Percentiles rank a stretch among this genome's conserved stretches.
phyloP scores from a whole-genome alignment of 2,888 invertebrate genomes.

The Eupithecia subumbrata region DNA sequence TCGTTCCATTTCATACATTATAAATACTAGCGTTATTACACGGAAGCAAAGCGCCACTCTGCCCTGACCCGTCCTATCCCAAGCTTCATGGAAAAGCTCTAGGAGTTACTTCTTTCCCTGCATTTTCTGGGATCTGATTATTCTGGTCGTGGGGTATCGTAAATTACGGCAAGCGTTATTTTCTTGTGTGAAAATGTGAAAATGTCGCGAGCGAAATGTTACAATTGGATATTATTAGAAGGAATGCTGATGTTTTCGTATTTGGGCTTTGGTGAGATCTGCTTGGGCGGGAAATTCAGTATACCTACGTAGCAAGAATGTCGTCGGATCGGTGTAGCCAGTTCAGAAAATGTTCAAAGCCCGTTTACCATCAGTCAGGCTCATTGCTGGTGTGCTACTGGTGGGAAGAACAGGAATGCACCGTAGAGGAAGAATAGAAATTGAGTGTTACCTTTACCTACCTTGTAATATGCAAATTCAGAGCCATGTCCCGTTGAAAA shows the following conservation, averaged over 20 bases:
- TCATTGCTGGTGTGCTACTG: neutral
- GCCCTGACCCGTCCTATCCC: constrained; percentile 28
- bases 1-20: constrained; percentile 43
- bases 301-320: neutral
- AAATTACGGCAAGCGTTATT: constrained; percentile 30
- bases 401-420: neutral
- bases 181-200: constrained; percentile 34
- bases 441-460: neutral
- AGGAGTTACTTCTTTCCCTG: neutral
- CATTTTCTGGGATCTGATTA: constrained; percentile 25
- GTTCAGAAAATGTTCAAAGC: neutral
- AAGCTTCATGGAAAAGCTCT: constrained; percentile 11
- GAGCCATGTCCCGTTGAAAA: neutral
- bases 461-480: neutral
- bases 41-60: constrained; percentile 37
- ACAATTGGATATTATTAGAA: constrained; percentile 33
- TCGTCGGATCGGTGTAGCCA: neutral
- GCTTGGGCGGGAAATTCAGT: neutral
- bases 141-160: constrained; percentile 21
- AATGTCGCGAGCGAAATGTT: constrained; percentile 33
- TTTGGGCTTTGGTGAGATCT: constrained; percentile 3
- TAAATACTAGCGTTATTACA: constrained; percentile 41
- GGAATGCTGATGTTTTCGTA: constrained; percentile 21
- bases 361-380: too few species aligned
- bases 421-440: too few species aligned